Base-by-base conservation (phyloP, 2,888 invertebrate genomes). In the Pseudococcus jackbeardsleyi region DNA sequence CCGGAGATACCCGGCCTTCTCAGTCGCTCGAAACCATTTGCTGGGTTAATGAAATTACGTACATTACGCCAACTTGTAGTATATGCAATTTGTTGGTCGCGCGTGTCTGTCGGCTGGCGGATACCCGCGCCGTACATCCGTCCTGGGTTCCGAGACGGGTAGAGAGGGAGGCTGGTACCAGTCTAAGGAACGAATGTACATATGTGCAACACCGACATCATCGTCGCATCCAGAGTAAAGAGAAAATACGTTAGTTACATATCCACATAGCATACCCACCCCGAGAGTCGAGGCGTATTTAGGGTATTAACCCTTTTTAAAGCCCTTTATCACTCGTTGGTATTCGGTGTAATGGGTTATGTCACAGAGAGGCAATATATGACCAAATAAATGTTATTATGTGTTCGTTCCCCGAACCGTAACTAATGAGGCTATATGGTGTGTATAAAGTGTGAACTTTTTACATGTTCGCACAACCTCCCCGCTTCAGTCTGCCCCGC, bases 321-420 rank as follows among this genome's bases (percentile, higher is more conserved):
- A 86, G 64, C 86, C 72, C 68, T 86, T 86, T 86, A 86, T 86
- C 86, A 86, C 86, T 48, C 42, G 86, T 42, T 86, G 86, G 86
- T 86, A 86, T 86, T 86, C 68, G 68, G 79, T 72, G 68, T 86
- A 86, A 86, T 86, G 86, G 86, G 72, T 86, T 86, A 64, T 86
- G 86, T 86, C 86, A 86, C 86, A 68, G 22, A 22, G 68, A 86
- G 86, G 86, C 86, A 86, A 86, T 86, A 86, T 86, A 86, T 86
- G 86, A 68, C 86, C 86, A 86, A 86, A 86, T 86, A 86, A 86
- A 86, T 86, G 86, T 86, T 86, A 82, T 82, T 82, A 72, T 22
- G 68, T 46, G 86, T 72, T 86, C 86, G 86, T 72, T 86, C 86
- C 19, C 42, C 68, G 86, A 86, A 86, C 72, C 86, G 86, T 86